Conservation (phyloP, 2,888 invertebrate species). For the Plagiodera versicolora region DNA sequence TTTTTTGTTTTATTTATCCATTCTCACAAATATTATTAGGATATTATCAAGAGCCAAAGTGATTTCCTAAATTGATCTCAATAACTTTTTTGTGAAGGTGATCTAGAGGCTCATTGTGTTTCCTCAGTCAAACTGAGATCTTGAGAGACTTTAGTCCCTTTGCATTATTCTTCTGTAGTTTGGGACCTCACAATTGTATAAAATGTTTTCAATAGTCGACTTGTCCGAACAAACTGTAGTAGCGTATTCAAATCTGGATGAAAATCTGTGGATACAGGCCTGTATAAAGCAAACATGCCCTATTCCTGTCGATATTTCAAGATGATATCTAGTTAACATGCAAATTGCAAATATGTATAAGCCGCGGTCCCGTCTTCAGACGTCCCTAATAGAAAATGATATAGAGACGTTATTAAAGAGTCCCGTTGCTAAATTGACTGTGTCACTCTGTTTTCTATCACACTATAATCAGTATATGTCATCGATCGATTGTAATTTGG, state of each 20-base stretch:
- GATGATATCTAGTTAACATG: slow-evolving; percentile 55
- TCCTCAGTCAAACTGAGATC: no score
- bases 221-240: no score
- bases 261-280: slow-evolving; percentile 11
- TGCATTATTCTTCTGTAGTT: no score
- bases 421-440: slow-evolving; percentile 35
- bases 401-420: slow-evolving; percentile 40
- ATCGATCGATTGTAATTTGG: slow-evolving; percentile 34
- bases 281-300: slow-evolving; percentile 19
- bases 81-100: no score
- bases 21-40: no score
- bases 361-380: slow-evolving; percentile 43
- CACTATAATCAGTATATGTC: slow-evolving; percentile 29
- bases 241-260: neutral
- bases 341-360: slow-evolving; percentile 53
- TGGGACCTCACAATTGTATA: no score
- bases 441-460: slow-evolving; percentile 35
- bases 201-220: no score
- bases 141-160: no score
- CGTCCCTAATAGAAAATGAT: slow-evolving; percentile 43
- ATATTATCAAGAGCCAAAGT: no score
- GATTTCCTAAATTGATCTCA: no score
- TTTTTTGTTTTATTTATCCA: no score
- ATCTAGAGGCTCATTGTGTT: no score
- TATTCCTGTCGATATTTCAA: slow-evolving; percentile 53